Evolutionary conservation across 1,140 invertebrate species (phyloP).

Genomic region (Trichoplusia ni): DNA sequence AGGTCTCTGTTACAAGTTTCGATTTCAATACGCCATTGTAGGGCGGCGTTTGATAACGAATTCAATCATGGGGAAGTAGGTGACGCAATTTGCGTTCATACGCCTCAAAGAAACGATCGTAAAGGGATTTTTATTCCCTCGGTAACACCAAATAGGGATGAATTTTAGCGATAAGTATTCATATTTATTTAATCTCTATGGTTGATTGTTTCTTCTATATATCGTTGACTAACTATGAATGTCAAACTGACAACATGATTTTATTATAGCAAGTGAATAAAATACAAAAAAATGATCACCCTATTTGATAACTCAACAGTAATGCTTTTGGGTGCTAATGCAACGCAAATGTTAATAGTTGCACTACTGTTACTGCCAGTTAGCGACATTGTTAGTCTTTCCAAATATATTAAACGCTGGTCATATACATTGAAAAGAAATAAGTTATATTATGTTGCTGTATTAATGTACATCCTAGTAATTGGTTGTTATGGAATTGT

Average conservation of each 20-base stretch:
- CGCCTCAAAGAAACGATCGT: slow-evolving; percentile 26
- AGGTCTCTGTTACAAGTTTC: slow-evolving; percentile 54
- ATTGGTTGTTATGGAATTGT: slow-evolving; percentile 49
- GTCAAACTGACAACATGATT: background rate
- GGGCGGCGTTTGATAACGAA: slow-evolving; percentile 55
- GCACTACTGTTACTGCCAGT: slow-evolving; percentile 51
- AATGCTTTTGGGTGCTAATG: slow-evolving; percentile 45
- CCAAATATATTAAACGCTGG: slow-evolving; percentile 46
- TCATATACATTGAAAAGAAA: slow-evolving; percentile 20
- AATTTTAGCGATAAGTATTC: background rate
- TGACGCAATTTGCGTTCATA: slow-evolving; percentile 37
- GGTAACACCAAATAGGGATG: slow-evolving; percentile 8
- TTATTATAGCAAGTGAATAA: background rate
- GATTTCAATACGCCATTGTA: slow-evolving; percentile 48
- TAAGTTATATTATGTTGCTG: slow-evolving; percentile 15
- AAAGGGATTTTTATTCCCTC: slow-evolving; percentile 32
- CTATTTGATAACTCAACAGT: slow-evolving; percentile 42
- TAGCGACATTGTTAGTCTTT: slow-evolving; percentile 46
- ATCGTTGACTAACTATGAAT: background rate
- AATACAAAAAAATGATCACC: slow-evolving; percentile 23
- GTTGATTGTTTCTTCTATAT: background rate
- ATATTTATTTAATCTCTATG: slow-evolving; percentile 7
- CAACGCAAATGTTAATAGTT: slow-evolving; percentile 55
- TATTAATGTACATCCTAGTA: slow-evolving; percentile 37
- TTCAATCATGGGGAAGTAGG: slow-evolving; percentile 53